phyloP scores from a whole-genome alignment of 2,113 vertebrate species.

The Sinocyclocheilus anshuiensis region DNA sequence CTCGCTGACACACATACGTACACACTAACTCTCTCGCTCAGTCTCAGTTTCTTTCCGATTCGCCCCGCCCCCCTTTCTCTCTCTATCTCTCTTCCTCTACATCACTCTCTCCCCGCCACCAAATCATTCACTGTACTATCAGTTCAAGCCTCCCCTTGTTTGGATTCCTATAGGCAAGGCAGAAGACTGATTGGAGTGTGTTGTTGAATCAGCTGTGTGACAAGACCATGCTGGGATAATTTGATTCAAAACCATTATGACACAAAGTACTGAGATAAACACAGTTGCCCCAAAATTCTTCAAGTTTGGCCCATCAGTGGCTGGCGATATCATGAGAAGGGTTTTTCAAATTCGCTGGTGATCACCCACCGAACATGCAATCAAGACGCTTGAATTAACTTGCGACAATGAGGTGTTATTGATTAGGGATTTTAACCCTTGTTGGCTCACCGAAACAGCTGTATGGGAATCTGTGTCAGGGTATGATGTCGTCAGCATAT shows the following conservation, averaged over 20 bases:
- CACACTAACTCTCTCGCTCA: neutral
- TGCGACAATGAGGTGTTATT: slow-evolving; percentile 23
- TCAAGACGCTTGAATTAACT: slow-evolving; percentile 20
- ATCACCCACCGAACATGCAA: slow-evolving; percentile 39
- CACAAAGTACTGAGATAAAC: slow-evolving; percentile 36
- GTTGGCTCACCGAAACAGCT: slow-evolving; percentile 57
- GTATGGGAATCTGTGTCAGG: slow-evolving; percentile 58
- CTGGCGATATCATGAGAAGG: neutral
- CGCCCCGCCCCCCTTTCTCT: slow-evolving; percentile 26
- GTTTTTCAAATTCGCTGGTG: slow-evolving; percentile 8
- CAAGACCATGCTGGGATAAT: slow-evolving; percentile 39
- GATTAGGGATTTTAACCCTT: slow-evolving; percentile 56
- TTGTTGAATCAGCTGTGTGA: slow-evolving; percentile 42
- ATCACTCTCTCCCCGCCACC: too few species aligned
- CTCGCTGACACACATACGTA: slow-evolving; percentile 11
- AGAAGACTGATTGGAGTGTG: slow-evolving; percentile 37
- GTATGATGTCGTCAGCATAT: slow-evolving; percentile 47
- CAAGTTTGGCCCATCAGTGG: slow-evolving; percentile 7
- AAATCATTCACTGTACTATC: slow-evolving; percentile 31
- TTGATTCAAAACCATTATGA: slow-evolving; percentile 36
- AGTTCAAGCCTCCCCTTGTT: slow-evolving; percentile 18
- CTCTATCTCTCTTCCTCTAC: slow-evolving; percentile 5
- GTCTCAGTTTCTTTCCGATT: slow-evolving; percentile 15
- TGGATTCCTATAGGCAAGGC: neutral
- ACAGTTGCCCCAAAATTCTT: slow-evolving; percentile 7